These are phyloP conservation scores for Trogon surrucura DNA, from an alignment of 2,113 vertebrate species.

Conservation along the genomic window DNA sequence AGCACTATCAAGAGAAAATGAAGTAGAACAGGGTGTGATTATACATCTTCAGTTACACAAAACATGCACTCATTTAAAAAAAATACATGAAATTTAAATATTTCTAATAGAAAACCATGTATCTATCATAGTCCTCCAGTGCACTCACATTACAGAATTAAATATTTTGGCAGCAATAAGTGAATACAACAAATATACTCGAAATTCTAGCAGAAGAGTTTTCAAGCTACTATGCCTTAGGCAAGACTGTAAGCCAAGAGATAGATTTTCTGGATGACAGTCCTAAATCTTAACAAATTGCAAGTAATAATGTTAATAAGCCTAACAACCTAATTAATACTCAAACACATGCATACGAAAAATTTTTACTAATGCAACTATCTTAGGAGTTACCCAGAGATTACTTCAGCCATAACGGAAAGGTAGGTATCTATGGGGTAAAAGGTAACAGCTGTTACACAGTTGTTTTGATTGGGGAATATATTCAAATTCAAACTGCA, in stretches of 20 bases:
- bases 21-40: background rate
- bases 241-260: background rate
- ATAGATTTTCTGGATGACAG: background rate
- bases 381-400: background rate
- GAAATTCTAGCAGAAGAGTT: background rate
- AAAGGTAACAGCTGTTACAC: background rate
- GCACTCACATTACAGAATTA: background rate
- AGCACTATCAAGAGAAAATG: background rate
- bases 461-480: background rate
- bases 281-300: background rate
- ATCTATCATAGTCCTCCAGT: background rate
- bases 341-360: background rate
- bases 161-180: background rate
- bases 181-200: background rate
- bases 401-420: background rate
- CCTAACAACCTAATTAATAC: background rate
- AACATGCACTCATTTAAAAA: background rate
- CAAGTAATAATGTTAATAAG: background rate
- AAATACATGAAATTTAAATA: background rate
- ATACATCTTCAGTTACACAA: background rate
- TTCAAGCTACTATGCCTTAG: background rate
- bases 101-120: background rate
- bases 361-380: background rate
- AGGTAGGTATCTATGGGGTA: background rate
- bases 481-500: background rate